Conservation (phyloP, 1,140 invertebrate species). For the Tetramorium parvispinum region DNA sequence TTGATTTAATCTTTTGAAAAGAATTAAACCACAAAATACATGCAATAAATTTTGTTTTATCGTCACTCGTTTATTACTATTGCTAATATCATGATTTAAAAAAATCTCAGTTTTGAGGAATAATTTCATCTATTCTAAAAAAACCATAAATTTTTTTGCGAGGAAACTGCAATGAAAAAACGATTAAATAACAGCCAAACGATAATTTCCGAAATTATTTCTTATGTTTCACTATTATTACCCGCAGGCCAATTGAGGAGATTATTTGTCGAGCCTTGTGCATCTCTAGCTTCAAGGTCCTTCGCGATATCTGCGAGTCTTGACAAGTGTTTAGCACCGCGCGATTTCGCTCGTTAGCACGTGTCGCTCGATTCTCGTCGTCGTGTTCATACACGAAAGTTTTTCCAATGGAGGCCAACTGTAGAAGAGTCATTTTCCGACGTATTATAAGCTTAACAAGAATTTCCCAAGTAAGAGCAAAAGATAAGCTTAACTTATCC, state of each 20-base stretch:
- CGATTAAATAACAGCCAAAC: not conserved
- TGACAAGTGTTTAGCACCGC: conserved; percentile 42
- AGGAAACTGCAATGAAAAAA: not conserved
- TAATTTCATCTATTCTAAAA: not conserved
- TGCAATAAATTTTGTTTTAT: not conserved
- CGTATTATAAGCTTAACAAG: not conserved
- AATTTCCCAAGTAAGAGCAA: not conserved
- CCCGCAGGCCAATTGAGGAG: conserved; percentile 17
- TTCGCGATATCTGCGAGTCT: conserved; percentile 44
- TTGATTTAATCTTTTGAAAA: not conserved
- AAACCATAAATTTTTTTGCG: not conserved
- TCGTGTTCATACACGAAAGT: not conserved
- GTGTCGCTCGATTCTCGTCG: conserved; percentile 4
- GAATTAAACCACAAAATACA: not conserved
- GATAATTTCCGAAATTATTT: conserved; percentile 18
- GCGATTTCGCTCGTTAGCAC: conserved; percentile 57
- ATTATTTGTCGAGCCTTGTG: conserved; percentile 12
- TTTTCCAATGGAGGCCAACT: not conserved
- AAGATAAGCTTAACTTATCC: not conserved
- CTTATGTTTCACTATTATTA: not conserved
- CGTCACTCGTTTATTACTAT: not conserved
- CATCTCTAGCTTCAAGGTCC: conserved; percentile 44
- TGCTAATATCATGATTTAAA: not conserved
- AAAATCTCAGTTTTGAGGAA: not conserved
- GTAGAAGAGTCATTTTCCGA: not conserved